Evolutionary conservation across 2,888 invertebrate genomes (phyloP).

Genomic region (Leptothorax acervorum): DNA sequence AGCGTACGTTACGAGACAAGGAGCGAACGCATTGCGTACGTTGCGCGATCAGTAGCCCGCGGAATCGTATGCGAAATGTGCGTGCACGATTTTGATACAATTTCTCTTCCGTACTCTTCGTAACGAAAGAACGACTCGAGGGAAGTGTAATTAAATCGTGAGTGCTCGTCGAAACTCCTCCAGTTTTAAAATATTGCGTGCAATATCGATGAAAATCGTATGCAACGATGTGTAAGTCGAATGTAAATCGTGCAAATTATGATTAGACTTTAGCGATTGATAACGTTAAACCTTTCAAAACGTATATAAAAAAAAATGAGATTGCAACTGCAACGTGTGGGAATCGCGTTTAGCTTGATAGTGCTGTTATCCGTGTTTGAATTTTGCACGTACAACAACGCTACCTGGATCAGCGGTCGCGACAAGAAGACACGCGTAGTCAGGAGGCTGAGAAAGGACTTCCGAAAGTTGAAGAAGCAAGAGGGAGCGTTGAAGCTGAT

Average conservation of each 20-base stretch:
- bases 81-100: conserved; percentile 45
- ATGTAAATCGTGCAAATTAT: not conserved
- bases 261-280: not conserved
- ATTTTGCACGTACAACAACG: conserved; percentile 30
- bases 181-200: not conserved
- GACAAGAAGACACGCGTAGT: conserved; percentile 87
- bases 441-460: conserved; percentile 90
- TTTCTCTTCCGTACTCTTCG: not conserved
- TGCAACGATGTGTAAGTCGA: not conserved
- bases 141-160: conserved; percentile 5
- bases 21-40: conserved; percentile 61
- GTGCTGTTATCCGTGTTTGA: conserved; percentile 39
- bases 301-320: conserved; percentile 40
- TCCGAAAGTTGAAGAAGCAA: conserved; percentile 90
- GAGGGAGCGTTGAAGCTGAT: conserved; percentile 92
- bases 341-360: conserved; percentile 20
- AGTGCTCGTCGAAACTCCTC: not conserved
- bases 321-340: conserved; percentile 42
- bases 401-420: conserved; percentile 52
- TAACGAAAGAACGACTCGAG: not conserved
- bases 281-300: not conserved
- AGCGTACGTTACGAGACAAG: not conserved
- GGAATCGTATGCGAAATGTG: conserved; percentile 67
- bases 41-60: conserved; percentile 75
- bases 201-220: not conserved